A percentile compares a stretch with the other conserved stretches of the same genome.
Conservation (phyloP, 2,888 invertebrate genomes). For the Cryptocheilus praepositus region DNA sequence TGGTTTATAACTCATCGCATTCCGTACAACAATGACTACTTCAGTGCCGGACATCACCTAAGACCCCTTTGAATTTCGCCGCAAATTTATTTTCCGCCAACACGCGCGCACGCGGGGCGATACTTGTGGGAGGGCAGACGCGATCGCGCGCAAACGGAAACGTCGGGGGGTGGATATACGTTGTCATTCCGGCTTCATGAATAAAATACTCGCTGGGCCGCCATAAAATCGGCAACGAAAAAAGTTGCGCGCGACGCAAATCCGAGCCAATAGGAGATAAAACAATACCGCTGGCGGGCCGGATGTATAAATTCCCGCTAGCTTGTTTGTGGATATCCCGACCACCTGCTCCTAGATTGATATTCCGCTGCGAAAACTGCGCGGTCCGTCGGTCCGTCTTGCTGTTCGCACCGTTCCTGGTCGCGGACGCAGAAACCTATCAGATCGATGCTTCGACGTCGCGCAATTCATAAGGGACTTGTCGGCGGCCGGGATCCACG, state of each 20-base stretch:
- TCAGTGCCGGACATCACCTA: no score
- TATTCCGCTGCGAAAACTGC: constrained; percentile 36
- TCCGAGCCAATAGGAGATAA: constrained; percentile 49
- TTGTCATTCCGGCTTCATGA: constrained; percentile 56
- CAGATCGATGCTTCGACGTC: constrained; percentile 6
- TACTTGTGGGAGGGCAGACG: no score
- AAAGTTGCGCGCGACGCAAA: constrained; percentile 31
- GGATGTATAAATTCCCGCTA: constrained; percentile 52
- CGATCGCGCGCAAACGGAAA: constrained; percentile 13
- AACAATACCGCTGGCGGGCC: constrained; percentile 39
- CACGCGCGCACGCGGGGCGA: no score
- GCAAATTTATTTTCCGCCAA: no score
- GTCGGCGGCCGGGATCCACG: constrained; percentile 27
- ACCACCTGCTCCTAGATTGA: constrained; percentile 59
- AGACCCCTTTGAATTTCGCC: no score
- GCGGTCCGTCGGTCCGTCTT: background rate
- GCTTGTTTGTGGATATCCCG: constrained; percentile 47
- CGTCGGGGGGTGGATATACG: constrained; percentile 21
- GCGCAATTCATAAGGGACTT: constrained; percentile 21
- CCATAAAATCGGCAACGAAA: constrained; percentile 17
- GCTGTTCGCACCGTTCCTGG: background rate
- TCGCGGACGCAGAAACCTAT: no score
- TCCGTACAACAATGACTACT: no score
- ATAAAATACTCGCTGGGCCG: constrained; percentile 46
- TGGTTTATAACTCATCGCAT: no score